phyloP scores from a whole-genome alignment of 2,113 vertebrate genomes.

The Sturnus vulgaris region DNA sequence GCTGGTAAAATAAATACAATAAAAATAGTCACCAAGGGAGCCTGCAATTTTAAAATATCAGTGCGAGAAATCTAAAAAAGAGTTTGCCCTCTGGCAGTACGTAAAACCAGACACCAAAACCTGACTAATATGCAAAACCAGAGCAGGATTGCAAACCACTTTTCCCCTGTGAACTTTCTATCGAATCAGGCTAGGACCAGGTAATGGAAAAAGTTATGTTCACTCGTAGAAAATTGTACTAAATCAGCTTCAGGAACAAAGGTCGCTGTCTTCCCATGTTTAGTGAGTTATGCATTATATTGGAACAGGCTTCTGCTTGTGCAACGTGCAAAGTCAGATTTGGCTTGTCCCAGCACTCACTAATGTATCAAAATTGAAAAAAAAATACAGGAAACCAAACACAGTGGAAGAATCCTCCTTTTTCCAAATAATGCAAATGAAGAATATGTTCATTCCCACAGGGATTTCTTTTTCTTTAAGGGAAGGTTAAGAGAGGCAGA shows the following conservation, averaged over 20 bases:
- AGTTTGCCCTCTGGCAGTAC: slow-evolving; percentile 19
- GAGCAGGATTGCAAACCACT: slow-evolving; percentile 40
- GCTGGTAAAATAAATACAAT: slow-evolving; percentile 39
- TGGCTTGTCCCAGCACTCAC: not conserved
- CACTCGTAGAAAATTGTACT: not conserved
- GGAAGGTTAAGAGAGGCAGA: not conserved
- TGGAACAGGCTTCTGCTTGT: slow-evolving; percentile 27
- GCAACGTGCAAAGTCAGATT: not conserved
- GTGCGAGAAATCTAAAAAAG: slow-evolving; percentile 60
- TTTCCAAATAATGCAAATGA: not conserved
- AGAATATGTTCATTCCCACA: not conserved
- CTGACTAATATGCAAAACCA: slow-evolving; percentile 56
- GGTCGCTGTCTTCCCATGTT: not conserved
- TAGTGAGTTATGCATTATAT: not conserved
- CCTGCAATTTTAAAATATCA: slow-evolving; percentile 64
- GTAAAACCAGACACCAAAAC: slow-evolving; percentile 61
- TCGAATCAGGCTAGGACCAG: not conserved
- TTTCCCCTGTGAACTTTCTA: slow-evolving; percentile 64
- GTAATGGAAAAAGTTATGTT: slow-evolving; percentile 48
- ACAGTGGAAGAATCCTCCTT: not conserved
- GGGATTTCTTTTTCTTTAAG: not conserved
- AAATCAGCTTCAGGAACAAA: slow-evolving; percentile 11
- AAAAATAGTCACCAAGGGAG: slow-evolving; percentile 47
- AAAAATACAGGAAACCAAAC: not conserved
- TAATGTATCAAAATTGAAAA: not conserved